Conservation (phyloP, 2,797 vertebrate species). For the Fratercula arctica region DNA sequence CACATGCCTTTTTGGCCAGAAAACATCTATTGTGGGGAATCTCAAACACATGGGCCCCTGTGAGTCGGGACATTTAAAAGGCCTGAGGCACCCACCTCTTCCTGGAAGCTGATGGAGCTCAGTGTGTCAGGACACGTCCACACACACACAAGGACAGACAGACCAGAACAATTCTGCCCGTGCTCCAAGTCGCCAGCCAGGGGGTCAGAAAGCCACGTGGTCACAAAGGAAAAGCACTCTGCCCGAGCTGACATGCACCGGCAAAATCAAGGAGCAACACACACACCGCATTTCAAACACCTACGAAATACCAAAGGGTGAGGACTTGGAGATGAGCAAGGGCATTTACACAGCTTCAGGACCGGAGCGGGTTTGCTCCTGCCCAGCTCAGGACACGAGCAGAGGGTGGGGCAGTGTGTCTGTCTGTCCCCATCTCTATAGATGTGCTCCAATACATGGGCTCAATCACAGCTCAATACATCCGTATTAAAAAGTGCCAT, state of each 20-base stretch:
- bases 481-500: not conserved
- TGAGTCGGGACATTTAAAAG: not conserved
- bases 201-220: accelerated
- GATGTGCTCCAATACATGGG: accelerated
- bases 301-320: not conserved
- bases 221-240: not conserved
- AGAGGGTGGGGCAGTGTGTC: not conserved
- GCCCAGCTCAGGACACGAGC: not conserved
- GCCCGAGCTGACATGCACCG: accelerated
- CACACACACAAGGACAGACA: accelerated
- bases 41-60: not conserved
- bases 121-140: not conserved
- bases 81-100: not conserved
- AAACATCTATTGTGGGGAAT: not conserved
- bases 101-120: not conserved
- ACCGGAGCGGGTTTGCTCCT: not conserved
- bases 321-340: not conserved
- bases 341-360: accelerated
- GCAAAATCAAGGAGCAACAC: not conserved
- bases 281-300: not conserved
- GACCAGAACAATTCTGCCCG: not conserved
- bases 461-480: not conserved
- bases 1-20: not conserved
- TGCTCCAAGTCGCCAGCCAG: not conserved
- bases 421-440: not conserved